Evolutionary conservation across 1,140 invertebrate genomes (phyloP).

Genomic region (Brachionus rubens): DNA sequence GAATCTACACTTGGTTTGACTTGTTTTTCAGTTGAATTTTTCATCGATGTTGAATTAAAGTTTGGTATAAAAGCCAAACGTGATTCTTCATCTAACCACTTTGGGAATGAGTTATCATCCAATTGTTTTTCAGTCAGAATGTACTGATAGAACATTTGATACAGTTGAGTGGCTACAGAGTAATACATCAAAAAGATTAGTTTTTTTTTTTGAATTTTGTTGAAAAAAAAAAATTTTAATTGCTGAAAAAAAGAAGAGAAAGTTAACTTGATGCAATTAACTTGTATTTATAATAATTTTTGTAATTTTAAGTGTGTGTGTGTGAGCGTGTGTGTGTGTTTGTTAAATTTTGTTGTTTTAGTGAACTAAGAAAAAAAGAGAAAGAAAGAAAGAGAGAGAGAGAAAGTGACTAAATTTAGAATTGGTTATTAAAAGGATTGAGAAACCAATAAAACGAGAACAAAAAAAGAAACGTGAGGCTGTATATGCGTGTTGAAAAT

Average conservation of each 20-base stretch:
- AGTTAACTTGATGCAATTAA: neutral
- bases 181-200: slow-evolving; percentile 14
- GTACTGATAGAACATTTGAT: slow-evolving; percentile 43
- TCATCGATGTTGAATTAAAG: neutral
- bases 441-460: too few species aligned
- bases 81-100: neutral
- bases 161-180: slow-evolving; percentile 26
- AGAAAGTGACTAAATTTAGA: slow-evolving; percentile 32
- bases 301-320: neutral
- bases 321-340: too few species aligned
- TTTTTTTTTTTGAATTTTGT: neutral
- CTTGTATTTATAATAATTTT: slow-evolving; percentile 27
- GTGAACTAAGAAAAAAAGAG: too few species aligned
- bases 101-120: slow-evolving; percentile 42
- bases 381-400: too few species aligned
- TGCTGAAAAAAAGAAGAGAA: slow-evolving; percentile 3
- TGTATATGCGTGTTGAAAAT: neutral
- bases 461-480: too few species aligned
- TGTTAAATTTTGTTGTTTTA: too few species aligned
- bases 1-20: neutral
- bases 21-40: slow-evolving; percentile 24
- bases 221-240: neutral
- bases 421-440: neutral
- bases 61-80: neutral
- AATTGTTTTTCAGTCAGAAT: slow-evolving; percentile 20